Base-by-base conservation (phyloP, 1,140 invertebrate genomes). In the Calephelis virginiensis region DNA sequence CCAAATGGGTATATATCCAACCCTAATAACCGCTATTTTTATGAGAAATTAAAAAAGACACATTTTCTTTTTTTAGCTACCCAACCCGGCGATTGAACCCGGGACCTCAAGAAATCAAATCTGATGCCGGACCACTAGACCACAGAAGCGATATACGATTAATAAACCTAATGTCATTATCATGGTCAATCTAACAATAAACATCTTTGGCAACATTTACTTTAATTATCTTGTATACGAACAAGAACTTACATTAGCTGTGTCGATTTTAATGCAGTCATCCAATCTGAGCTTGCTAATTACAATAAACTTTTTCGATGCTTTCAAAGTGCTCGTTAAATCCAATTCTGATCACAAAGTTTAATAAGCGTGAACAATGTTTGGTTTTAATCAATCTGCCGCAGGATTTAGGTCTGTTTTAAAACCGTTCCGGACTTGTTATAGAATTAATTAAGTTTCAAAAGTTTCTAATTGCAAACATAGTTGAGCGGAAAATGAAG, bases 211-310 rank as follows among this genome's bases (percentile, higher is more conserved):
- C 6, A 38, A 59, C 53, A 59, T 59, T 59, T 59, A 38, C 53
- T 59, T 59, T 59, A 59, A 59, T 59, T 59, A 59, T 59, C 28
- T 59, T 59, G 53, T 59, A 59, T 59, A 56, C 53, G 53, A 56
- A 56, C 53, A 56, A 56, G 53, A 56, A 56, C 53, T 17, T 37
- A 56, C 53, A 59, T 59, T 59, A 59, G 53, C 37, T 59, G 53
- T 59, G 53, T 64, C 63, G 38, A 37, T 53, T 43, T 64, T 64
- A 53, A 64, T 50, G 37, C 63, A 56, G 63, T 64, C 63, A 64
- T 59, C 53, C 63, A 64, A 53, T 59, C 53, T 37, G 17, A 59
- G 53, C 53, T 59, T n/a, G 53, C 63, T 65, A 56, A 56, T 65
- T 12, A 56, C n/a, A 65, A 65, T 65, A 56, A 64, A 65, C 40